Evolutionary conservation across 2,113 vertebrate species (phyloP).

Genomic region (Engystomops pustulosus): DNA sequence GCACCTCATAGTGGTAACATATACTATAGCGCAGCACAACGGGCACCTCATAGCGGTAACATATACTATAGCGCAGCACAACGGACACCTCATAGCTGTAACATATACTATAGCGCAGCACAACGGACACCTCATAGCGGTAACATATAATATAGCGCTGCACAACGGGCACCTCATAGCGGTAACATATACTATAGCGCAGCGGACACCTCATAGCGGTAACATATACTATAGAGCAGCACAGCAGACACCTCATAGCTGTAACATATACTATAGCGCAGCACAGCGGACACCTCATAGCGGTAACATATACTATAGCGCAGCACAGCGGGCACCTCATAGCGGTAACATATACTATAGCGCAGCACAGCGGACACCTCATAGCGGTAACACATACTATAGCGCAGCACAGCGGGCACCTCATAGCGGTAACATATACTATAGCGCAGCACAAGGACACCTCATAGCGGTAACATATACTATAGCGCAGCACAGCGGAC

Average conservation of each 20-base stretch:
- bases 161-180: not conserved
- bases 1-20: not conserved
- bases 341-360: not conserved
- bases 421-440: not conserved
- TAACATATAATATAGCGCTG: not conserved
- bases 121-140: not conserved
- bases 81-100: not conserved
- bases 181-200: not conserved
- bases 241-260: not conserved
- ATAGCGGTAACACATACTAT: not conserved
- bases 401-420: not conserved
- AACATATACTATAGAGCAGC: not conserved
- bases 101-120: not conserved
- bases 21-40: not conserved
- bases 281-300: not conserved
- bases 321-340: not conserved
- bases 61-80: not conserved
- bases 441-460: not conserved
- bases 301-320: not conserved
- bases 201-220: not conserved
- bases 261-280: not conserved
- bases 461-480: not conserved
- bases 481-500: not conserved
- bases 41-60: not conserved
- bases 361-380: not conserved